A percentile compares a stretch with the other conserved stretches of the same genome.
Conservation (phyloP, 2,888 invertebrate species). For the Pyrocoelia pectoralis region DNA sequence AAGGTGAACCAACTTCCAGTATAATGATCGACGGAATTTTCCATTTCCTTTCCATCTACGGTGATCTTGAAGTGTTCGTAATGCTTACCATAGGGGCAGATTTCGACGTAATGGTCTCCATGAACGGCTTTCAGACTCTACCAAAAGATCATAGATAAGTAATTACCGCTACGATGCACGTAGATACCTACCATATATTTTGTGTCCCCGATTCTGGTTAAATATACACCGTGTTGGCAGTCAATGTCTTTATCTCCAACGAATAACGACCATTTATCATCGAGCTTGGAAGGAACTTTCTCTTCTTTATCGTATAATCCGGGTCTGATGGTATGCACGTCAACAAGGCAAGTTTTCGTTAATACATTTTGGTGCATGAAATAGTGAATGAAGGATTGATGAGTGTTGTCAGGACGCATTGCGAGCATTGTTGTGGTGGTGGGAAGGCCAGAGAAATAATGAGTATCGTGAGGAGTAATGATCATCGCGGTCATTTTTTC, state of each 20-base stretch:
- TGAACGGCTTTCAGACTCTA: conserved; percentile 47
- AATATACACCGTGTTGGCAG: conserved; percentile 51
- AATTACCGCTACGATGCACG: not conserved
- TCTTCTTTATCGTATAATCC: conserved; percentile 35
- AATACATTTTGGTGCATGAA: conserved; percentile 41
- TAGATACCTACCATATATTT: conserved; percentile 40
- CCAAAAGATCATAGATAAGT: conserved; percentile 22
- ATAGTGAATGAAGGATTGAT: conserved; percentile 39
- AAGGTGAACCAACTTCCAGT: conserved; percentile 43
- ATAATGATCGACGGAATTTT: conserved; percentile 33
- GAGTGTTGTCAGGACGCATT: conserved; percentile 43
- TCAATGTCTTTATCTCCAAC: conserved; percentile 48
- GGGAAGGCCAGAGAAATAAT: conserved; percentile 42
- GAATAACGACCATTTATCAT: conserved; percentile 53
- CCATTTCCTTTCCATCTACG: conserved; percentile 43
- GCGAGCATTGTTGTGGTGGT: conserved; percentile 20
- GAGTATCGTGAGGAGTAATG: not conserved
- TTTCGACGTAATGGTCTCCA: conserved; percentile 43
- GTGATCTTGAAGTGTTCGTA: conserved; percentile 39
- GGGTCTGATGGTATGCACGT: conserved; percentile 43
- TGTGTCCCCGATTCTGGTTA: conserved; percentile 45
- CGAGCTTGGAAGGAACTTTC: conserved; percentile 36
- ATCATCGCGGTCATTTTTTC: too few species aligned
- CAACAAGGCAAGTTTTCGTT: conserved; percentile 48
- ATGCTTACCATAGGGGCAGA: conserved; percentile 42